Evolutionary conservation across 2,113 vertebrate genomes (phyloP).

Genomic region (Craseonycteris thonglongyai): DNA sequence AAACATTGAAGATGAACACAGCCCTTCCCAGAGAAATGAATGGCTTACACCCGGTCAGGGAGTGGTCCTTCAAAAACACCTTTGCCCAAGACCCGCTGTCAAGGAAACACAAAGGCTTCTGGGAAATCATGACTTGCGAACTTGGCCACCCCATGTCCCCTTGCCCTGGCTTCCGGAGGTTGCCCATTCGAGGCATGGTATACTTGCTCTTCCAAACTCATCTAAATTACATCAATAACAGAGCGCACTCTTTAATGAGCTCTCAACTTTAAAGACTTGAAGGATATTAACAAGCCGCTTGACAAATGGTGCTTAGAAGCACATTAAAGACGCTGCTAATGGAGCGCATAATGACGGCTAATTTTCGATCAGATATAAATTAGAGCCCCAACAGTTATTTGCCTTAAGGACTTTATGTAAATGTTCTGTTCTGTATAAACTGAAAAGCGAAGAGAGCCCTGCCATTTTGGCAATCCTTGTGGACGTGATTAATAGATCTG

Average conservation of each 20-base stretch:
- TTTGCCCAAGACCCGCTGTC: not conserved
- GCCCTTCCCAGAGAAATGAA: not conserved
- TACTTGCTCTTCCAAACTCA: conserved; percentile 87
- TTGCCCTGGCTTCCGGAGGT: conserved; percentile 59
- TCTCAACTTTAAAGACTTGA: conserved; percentile 99
- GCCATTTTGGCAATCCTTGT: conserved; percentile 86
- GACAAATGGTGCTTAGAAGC: conserved; percentile 99
- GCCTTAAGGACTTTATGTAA: conserved; percentile 99
- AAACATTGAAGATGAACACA: not conserved
- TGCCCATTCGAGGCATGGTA: conserved; percentile 72
- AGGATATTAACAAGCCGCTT: conserved; percentile 99
- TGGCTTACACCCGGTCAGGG: not conserved
- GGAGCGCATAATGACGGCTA: conserved; percentile 99
- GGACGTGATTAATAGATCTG: conserved; percentile 89
- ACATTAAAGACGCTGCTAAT: conserved; percentile 99
- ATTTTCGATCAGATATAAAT: conserved; percentile 99
- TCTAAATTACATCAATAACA: conserved; percentile 97
- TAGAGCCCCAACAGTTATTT: conserved; percentile 99
- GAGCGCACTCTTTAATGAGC: conserved; percentile 98
- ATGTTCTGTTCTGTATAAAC: conserved; percentile 99
- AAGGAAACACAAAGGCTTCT: not conserved
- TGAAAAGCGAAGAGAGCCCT: conserved; percentile 84
- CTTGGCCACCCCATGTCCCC: conserved; percentile 23
- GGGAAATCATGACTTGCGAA: conserved; percentile 8
- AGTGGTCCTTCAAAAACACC: not conserved